Evolutionary conservation across 1,140 invertebrate genomes (phyloP), one percentile per base, ranked within the genome.

Genomic region (Heliconius eleuchia): DNA sequence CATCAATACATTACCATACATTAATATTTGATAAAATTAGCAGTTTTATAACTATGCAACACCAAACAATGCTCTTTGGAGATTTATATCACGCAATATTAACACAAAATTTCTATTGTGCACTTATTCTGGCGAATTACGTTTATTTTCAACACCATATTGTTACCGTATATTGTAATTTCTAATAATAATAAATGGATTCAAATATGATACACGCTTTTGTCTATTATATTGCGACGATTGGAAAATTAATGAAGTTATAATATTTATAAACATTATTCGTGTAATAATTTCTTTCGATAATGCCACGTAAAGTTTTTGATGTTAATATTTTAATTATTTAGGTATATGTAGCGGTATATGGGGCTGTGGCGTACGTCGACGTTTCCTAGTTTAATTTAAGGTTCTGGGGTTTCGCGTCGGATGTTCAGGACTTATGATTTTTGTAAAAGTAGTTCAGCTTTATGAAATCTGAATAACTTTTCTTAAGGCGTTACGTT

Each of bases 21-120:
- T 76, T 70, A 70, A 76, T 71, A 76, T 76, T 76, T 76, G 71
- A 76, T 60, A 46, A 66, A 76, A 71, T 76, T 76, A 76, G 27
- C 66, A 76, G 60, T 76, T 76, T 76, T 76, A 76, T 66, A 76
- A 57, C 75, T 76, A 71, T 46, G 23, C 13, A 34, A 71, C 66
- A 76, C 23, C 34, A 72, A 72, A 72, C 71, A 72, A 72, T 72
- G 39, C 16, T 23, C n/a, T 8, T 39, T 72, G 71, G 71, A 72
- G 71, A 72, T 72, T 72, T 72, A 72, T 72, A 72, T 72, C 71
- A 39, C 71, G 71, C 9, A 72, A 72, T 72, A 72, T 72, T 72
- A 72, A 42, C 18, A 39, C 37, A 39, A 72, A 72, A 72, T 72
- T 72, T 71, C 71, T 34, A 37, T 71, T 71, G 71, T 71, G 8